These are phyloP conservation scores for Aplodontia rufa DNA, from an alignment of 2,113 vertebrate genomes.

Conservation along the genomic window DNA sequence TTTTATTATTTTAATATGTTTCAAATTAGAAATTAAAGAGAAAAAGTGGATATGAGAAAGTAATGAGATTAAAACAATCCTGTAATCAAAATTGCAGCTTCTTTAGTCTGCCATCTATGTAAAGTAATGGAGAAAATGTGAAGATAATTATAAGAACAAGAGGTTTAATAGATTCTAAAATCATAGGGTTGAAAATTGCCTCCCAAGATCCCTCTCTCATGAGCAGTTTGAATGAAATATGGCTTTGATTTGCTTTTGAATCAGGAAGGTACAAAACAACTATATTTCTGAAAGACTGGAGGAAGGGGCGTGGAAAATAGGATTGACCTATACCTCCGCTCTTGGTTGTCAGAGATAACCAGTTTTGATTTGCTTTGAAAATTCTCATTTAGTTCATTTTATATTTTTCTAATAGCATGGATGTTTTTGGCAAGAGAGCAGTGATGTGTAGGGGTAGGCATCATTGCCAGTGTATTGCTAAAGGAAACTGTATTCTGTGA, in stretches of 20 bases:
- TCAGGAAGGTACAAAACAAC: constrained; percentile 48
- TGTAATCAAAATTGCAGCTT: constrained; percentile 74
- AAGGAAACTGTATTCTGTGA: not conserved
- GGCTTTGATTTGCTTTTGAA: constrained; percentile 59
- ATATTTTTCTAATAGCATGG: not conserved
- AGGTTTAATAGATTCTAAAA: constrained; percentile 77
- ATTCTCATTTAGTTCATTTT: not conserved
- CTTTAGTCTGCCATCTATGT: constrained; percentile 71
- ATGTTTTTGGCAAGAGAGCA: not conserved
- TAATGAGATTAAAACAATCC: constrained; percentile 77
- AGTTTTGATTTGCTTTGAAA: constrained; percentile 44
- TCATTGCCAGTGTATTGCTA: not conserved
- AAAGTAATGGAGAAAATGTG: constrained; percentile 75
- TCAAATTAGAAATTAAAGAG: constrained; percentile 78
- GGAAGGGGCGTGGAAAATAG: not conserved
- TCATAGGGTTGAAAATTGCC: constrained; percentile 67
- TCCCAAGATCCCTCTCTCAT: constrained; percentile 52
- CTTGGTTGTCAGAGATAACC: not conserved
- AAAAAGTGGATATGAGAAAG: constrained; percentile 68
- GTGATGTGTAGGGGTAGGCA: accelerated
- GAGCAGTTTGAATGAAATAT: constrained; percentile 61
- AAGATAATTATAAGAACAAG: constrained; percentile 78
- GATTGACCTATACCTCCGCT: not conserved
- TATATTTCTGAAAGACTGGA: not conserved
- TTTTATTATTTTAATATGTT: constrained; percentile 74